These are phyloP conservation scores for Aplodontia rufa DNA, from an alignment of 2,113 vertebrate species.

Conservation along the genomic window DNA sequence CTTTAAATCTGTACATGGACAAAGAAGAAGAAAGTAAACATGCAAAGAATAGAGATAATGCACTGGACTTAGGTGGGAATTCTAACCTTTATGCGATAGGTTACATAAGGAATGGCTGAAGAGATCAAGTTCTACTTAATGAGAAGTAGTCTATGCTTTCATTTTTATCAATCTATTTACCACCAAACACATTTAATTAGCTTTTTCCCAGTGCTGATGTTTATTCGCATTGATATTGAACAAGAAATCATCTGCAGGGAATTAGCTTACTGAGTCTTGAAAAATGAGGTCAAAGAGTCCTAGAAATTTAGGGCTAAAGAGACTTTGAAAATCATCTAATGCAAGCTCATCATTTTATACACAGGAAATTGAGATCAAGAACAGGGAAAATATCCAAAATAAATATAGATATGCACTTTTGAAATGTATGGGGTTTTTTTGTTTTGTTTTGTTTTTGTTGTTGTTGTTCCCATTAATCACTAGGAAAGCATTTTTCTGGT, in stretches of 20 bases:
- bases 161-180: conserved; percentile 6
- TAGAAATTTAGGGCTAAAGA: conserved; percentile 25
- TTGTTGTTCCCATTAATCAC: background rate
- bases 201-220: conserved; percentile 28
- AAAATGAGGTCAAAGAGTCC: conserved; percentile 36
- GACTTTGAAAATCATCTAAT: background rate
- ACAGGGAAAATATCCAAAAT: background rate
- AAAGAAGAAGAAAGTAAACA: background rate
- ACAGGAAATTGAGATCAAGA: conserved; percentile 35
- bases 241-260: background rate
- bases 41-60: background rate
- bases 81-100: background rate
- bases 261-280: conserved; percentile 42
- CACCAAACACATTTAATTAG: background rate
- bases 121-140: background rate
- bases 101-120: background rate
- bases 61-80: background rate
- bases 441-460: background rate
- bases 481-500: background rate
- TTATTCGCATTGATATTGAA: conserved; percentile 6
- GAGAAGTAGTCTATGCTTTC: background rate
- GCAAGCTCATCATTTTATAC: conserved; percentile 49
- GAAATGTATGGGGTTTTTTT: background rate
- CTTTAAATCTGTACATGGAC: background rate
- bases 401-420: conserved; percentile 11